phyloP scores from a whole-genome alignment of 2,113 vertebrate genomes.

The Neogale vison region DNA sequence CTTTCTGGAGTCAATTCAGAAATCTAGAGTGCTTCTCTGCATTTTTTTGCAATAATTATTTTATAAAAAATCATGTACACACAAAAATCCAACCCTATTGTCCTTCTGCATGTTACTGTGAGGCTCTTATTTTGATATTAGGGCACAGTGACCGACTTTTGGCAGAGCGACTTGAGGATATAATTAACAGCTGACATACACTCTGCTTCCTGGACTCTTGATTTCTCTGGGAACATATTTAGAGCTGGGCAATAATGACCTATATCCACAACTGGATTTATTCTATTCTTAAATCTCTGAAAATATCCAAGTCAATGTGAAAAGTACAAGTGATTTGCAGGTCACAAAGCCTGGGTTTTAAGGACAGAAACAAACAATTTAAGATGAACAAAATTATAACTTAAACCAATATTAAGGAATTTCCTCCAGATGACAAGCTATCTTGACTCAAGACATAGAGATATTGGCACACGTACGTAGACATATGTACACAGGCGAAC shows the following conservation, averaged over 20 bases:
- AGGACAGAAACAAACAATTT: constrained; percentile 41
- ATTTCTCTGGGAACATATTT: constrained; percentile 37
- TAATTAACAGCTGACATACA: constrained; percentile 36
- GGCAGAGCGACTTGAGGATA: constrained; percentile 26
- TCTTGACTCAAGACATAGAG: neutral
- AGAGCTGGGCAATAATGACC: constrained; percentile 37
- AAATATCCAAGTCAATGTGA: constrained; percentile 2
- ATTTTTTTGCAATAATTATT: constrained; percentile 34
- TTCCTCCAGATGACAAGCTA: neutral
- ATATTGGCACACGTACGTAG: neutral
- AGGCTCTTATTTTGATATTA: constrained; percentile 65
- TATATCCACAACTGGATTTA: constrained; percentile 12
- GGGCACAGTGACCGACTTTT: neutral
- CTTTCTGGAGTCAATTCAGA: neutral
- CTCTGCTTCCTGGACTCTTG: neutral
- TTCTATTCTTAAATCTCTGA: constrained; percentile 47
- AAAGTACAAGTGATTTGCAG: neutral
- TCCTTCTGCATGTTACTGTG: neutral
- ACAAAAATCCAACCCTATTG: neutral
- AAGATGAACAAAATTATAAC: constrained; percentile 20
- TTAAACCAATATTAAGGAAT: neutral
- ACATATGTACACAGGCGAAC: neutral
- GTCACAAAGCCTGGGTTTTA: neutral
- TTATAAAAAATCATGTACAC: neutral
- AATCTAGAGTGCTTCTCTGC: neutral